Conservation (phyloP, 1,140 invertebrate genomes). For the Lordiphosa collinella region DNA sequence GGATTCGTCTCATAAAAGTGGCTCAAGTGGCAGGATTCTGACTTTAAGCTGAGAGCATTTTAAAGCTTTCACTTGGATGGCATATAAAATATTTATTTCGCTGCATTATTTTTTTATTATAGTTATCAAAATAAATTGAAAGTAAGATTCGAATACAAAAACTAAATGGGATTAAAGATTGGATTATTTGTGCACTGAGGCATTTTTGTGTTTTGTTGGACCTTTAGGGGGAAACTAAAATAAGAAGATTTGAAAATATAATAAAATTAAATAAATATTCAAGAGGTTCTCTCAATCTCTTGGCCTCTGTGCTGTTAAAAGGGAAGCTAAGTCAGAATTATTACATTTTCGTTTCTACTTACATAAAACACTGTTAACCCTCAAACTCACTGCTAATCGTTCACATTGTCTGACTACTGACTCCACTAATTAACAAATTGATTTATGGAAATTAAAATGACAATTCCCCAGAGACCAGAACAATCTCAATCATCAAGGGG, state of each 20-base stretch:
- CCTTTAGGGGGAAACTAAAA: conserved; percentile 17
- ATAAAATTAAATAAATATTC: no score
- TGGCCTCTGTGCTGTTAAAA: no score
- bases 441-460: conserved; percentile 77
- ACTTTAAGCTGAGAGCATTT: conserved; percentile 55
- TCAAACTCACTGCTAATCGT: conserved; percentile 40
- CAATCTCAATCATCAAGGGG: conserved; percentile 21
- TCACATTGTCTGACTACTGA: conserved; percentile 35
- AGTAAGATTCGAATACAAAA: conserved; percentile 39
- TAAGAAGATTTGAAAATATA: neutral
- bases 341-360: no score
- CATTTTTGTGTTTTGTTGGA: conserved; percentile 40
- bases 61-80: conserved; percentile 32
- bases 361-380: no score
- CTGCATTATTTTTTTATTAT: conserved; percentile 41
- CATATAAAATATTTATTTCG: conserved; percentile 49
- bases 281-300: no score
- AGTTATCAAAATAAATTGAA: conserved; percentile 67
- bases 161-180: conserved; percentile 62
- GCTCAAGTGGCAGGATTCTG: conserved; percentile 48
- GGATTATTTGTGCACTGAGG: conserved; percentile 24
- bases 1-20: conserved; percentile 48
- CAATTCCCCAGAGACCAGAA: conserved; percentile 47
- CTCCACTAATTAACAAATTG: conserved; percentile 75
- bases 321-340: no score